These are phyloP conservation scores for Sciurus vulgaris DNA, from an alignment of 2,797 vertebrate genomes.

Conservation along the genomic window DNA sequence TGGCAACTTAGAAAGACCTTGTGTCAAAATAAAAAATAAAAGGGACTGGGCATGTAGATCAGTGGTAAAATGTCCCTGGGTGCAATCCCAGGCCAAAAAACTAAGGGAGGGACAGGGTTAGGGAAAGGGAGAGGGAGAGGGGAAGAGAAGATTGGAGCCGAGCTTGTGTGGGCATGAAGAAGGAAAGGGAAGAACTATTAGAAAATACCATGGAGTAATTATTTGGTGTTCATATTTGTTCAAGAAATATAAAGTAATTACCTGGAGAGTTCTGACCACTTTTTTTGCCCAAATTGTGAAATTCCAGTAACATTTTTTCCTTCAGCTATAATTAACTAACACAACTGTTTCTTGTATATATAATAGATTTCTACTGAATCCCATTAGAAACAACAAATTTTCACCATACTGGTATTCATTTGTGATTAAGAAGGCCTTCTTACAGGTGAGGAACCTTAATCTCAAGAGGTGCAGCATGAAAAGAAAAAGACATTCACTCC, in stretches of 20 bases:
- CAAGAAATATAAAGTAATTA: constrained; percentile 16
- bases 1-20: background rate
- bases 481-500: background rate
- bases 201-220: background rate
- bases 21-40: background rate
- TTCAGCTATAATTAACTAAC: background rate
- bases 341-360: constrained; percentile 20
- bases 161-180: background rate
- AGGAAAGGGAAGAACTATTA: background rate
- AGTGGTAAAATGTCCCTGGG: background rate
- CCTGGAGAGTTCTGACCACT: background rate
- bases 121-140: no score
- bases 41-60: background rate
- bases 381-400: background rate
- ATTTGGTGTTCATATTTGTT: constrained; percentile 41
- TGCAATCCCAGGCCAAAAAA: no score
- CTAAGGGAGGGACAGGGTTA: no score
- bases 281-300: constrained; percentile 16
- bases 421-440: background rate
- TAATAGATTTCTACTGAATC: constrained; percentile 34
- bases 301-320: constrained; percentile 10
- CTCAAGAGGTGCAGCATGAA: background rate
- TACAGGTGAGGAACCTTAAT: background rate
- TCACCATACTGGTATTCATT: background rate
- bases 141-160: no score